phyloP scores from a whole-genome alignment of 2,888 invertebrate species.

The Chloroclysta siterata region DNA sequence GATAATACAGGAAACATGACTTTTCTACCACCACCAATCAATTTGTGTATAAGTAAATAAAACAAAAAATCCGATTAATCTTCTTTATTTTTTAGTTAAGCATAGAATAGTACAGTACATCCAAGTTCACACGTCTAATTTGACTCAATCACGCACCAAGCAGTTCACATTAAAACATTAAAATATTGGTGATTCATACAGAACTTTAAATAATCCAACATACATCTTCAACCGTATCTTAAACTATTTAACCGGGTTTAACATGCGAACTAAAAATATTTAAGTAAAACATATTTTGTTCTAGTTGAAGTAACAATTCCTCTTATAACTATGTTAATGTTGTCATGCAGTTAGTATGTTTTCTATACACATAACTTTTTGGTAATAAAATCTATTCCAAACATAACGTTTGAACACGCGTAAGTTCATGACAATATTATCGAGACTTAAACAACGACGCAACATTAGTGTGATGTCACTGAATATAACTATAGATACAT shows the following conservation, averaged over 20 bases:
- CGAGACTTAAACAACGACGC: conserved; percentile 41
- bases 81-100: conserved; percentile 83
- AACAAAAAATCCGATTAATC: conserved; percentile 66
- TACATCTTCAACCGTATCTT: conserved; percentile 38
- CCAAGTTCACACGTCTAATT: conserved; percentile 76
- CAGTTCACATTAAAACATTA: conserved; percentile 55
- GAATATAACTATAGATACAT: conserved; percentile 51
- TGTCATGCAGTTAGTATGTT: conserved; percentile 78
- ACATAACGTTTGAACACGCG: conserved; percentile 54
- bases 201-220: conserved; percentile 53
- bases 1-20: too few relatives aligned
- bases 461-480: conserved; percentile 58
- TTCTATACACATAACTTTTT: conserved; percentile 60
- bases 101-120: conserved; percentile 82
- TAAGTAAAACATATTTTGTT: conserved; percentile 70
- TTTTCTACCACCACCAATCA: too few relatives aligned
- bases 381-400: conserved; percentile 64
- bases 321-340: conserved; percentile 55
- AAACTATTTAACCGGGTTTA: conserved; percentile 42
- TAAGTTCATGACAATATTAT: conserved; percentile 27
- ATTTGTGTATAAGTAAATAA: conserved; percentile 35
- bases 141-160: conserved; percentile 70
- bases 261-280: conserved; percentile 55
- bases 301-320: conserved; percentile 65
- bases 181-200: conserved; percentile 57